Percentiles rank a stretch among this genome's conserved stretches.
Conservation (phyloP, 2,888 invertebrate species). For the Agonopterix arenella region DNA sequence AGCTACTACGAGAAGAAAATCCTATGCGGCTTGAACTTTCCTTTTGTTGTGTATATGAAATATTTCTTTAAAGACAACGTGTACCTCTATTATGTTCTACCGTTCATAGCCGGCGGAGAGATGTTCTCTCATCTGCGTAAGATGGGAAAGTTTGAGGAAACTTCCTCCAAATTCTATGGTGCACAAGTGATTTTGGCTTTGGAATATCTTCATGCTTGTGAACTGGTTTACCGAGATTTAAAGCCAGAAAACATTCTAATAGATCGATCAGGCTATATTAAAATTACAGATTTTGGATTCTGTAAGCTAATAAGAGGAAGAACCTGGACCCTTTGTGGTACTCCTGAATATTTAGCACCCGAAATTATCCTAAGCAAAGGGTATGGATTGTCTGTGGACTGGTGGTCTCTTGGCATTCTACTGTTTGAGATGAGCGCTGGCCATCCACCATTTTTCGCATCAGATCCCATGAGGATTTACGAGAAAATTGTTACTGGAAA, state of each 20-base stretch:
- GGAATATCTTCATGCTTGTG: slow-evolving; percentile 93
- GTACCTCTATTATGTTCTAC: slow-evolving; percentile 88
- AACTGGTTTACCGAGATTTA: slow-evolving; percentile 91
- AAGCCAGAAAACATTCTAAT: slow-evolving; percentile 95
- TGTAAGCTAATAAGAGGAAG: slow-evolving; percentile 86
- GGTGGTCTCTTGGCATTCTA: slow-evolving; percentile 96
- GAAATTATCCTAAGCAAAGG: slow-evolving; percentile 95
- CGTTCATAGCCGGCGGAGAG: slow-evolving; percentile 90
- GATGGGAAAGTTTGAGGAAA: slow-evolving; percentile 82
- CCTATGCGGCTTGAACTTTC: slow-evolving; percentile 89
- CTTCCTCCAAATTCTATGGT: slow-evolving; percentile 89
- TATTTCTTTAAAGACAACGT: slow-evolving; percentile 92
- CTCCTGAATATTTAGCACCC: slow-evolving; percentile 97
- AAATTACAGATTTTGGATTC: slow-evolving; percentile 97
- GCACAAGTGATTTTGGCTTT: slow-evolving; percentile 92
- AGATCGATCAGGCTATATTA: slow-evolving; percentile 85
- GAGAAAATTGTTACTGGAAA: slow-evolving; percentile 95
- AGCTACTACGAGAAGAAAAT: slow-evolving; percentile 93
- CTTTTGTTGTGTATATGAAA: slow-evolving; percentile 91
- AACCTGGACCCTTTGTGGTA: slow-evolving; percentile 96
- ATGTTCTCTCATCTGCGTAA: slow-evolving; percentile 87
- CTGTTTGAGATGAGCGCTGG: slow-evolving; percentile 95
- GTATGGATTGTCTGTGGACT: slow-evolving; percentile 94
- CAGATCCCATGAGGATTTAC: slow-evolving; percentile 95
- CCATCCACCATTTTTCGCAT: slow-evolving; percentile 95